These are phyloP conservation scores for Scopus umbretta DNA, from an alignment of 2,113 vertebrate species.

Conservation along the genomic window DNA sequence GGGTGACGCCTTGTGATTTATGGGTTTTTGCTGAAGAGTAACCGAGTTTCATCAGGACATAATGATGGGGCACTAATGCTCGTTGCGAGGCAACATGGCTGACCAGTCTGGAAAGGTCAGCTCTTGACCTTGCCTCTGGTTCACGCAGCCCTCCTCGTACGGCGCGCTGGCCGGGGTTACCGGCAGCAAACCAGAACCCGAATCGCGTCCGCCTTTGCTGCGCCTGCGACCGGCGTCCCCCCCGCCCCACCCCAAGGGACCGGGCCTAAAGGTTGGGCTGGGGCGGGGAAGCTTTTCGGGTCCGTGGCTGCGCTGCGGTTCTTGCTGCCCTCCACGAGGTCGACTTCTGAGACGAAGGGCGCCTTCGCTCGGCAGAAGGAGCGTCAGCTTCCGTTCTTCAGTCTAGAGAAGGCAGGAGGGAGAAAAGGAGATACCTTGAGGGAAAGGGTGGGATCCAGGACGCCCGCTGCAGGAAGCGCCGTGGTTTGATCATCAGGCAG, in stretches of 20 bases:
- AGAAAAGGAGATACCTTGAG: neutral
- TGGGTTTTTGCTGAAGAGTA: slow-evolving; percentile 78
- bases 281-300: neutral
- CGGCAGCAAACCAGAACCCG: neutral
- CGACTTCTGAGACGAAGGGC: rapidly evolving
- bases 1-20: slow-evolving; percentile 82
- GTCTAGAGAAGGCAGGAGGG: neutral
- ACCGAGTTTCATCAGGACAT: slow-evolving; percentile 80
- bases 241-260: neutral
- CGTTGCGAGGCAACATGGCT: slow-evolving; percentile 1
- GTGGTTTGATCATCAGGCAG: neutral
- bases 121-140: neutral
- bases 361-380: too few relatives aligned
- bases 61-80: slow-evolving; percentile 80
- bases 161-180: neutral
- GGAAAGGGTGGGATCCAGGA: neutral
- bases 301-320: rapidly evolving
- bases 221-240: rapidly evolving
- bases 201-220: neutral
- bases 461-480: neutral
- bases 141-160: neutral
- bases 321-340: neutral
- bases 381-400: neutral
- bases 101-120: neutral
- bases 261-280: neutral